Evolutionary conservation across 2,797 vertebrate genomes (phyloP).

Genomic region (Aphelocoma californica): DNA sequence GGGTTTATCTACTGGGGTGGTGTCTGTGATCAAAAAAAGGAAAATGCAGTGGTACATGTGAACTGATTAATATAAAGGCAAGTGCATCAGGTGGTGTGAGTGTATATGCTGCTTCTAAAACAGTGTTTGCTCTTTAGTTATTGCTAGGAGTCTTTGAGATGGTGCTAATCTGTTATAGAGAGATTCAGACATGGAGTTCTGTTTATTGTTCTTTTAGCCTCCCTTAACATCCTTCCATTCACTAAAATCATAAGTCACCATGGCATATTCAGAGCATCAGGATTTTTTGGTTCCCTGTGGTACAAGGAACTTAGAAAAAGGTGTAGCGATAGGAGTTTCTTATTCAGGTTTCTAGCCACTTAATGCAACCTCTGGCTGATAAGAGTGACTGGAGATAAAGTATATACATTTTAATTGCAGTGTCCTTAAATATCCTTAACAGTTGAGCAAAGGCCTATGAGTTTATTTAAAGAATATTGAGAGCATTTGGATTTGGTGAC

Average conservation of each 20-base stretch:
- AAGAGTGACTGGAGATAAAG: background rate
- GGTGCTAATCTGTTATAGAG: background rate
- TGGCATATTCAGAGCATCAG: background rate
- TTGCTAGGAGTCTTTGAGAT: background rate
- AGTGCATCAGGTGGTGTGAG: background rate
- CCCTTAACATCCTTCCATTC: background rate
- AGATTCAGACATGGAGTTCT: background rate
- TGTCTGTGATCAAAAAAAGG: background rate
- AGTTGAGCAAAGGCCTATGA: background rate
- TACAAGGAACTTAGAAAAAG: background rate
- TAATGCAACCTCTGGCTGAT: background rate
- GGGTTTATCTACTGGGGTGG: background rate
- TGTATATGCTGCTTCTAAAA: background rate
- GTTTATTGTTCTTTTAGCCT: background rate
- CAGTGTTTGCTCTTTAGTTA: background rate
- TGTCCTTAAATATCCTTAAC: conserved; percentile 22
- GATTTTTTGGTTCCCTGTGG: background rate
- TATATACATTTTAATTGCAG: background rate
- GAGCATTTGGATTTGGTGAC: conserved; percentile 34
- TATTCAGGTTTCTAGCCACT: background rate
- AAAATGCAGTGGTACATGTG: rapidly evolving
- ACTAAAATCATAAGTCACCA: background rate
- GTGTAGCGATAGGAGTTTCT: background rate
- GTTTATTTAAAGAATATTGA: conserved; percentile 18
- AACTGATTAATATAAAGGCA: background rate